Evolutionary conservation across 2,888 invertebrate genomes (phyloP), one percentile per base, ranked within the genome.

Genomic region (Idaea straminata): DNA sequence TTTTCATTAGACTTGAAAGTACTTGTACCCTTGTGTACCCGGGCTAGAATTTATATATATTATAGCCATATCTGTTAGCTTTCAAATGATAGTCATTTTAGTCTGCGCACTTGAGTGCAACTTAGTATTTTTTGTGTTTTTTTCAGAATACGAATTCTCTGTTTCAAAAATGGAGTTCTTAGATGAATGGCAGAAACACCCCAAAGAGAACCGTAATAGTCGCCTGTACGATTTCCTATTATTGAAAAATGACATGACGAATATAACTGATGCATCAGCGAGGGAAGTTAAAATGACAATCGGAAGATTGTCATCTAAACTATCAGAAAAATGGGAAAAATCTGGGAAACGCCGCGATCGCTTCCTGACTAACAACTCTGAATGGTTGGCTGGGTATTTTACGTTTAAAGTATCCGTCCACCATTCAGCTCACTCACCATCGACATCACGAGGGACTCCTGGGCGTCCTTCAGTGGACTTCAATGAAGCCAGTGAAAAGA

Each of bases 121-220:
- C 61, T 61, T 61, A 7, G 35, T 61, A 38, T 61, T 61, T 36
- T 16, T n/a, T n/a, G n/a, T n/a, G n/a, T n/a, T n/a, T n/a, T n/a
- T n/a, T n/a, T n/a, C n/a, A n/a, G n/a, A n/a, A n/a, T n/a, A n/a
- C n/a, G n/a, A n/a, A n/a, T n/a, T n/a, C n/a, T 59, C 36, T 10
- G 35, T 63, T 35, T 34, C 62, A 35, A 59, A 59, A 59, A 59
- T 59, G 15, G 59, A 63, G 62, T 63, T 63, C 13, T 63, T 63
- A n/a, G n/a, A n/a, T n/a, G n/a, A n/a, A n/a, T 63, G 59, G 59
- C 62, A 59, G 62, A 59, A 63, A 59, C 62, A 63, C 59, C 36
- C 62, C 59, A 59, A 58, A 36, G 59, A 59, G 36, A 61, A 35
- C 35, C 38, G 36, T 25, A 47, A 61, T 62, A 15, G 6, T 66